Percentiles rank a stretch among this genome's conserved stretches.
phyloP scores from a whole-genome alignment of 2,113 vertebrate genomes.

The Rhinoderma darwinii region DNA sequence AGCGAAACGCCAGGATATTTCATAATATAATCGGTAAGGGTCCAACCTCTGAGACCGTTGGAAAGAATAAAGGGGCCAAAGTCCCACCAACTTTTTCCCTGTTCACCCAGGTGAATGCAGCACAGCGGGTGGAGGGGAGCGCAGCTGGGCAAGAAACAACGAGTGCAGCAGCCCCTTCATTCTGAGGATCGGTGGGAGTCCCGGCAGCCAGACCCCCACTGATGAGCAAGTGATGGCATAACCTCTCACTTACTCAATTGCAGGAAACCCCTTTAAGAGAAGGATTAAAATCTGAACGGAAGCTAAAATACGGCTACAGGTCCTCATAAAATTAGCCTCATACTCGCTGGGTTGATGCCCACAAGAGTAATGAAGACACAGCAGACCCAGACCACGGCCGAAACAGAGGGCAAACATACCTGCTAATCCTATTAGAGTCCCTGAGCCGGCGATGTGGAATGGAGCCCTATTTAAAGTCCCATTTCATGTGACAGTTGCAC shows the following conservation, averaged over 20 bases:
- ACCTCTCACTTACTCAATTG: no score
- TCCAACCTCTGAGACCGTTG: no score
- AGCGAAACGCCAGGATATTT: no score
- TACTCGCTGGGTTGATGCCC: not conserved
- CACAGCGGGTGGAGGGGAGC: no score
- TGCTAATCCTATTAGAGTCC: conserved; percentile 52
- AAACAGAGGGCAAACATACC: conserved; percentile 9
- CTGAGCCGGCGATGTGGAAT: conserved; percentile 9
- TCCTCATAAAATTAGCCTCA: not conserved
- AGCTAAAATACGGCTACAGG: not conserved
- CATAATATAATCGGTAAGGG: no score
- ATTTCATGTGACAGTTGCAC: conserved; percentile 49
- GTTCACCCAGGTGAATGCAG: no score
- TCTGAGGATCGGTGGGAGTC: not conserved
- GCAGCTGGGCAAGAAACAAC: no score
- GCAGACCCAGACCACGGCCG: not conserved
- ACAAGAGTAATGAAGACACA: not conserved
- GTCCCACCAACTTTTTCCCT: no score
- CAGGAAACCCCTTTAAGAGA: no score
- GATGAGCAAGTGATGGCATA: not conserved
- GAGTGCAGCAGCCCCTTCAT: not conserved
- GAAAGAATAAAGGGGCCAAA: no score
- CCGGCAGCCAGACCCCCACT: not conserved
- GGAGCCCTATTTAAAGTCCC: conserved; percentile 49
- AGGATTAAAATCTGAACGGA: no score